These are phyloP conservation scores for Oncopodura yosiiana DNA, from an alignment of 1,140 invertebrate genomes.

Conservation along the genomic window DNA sequence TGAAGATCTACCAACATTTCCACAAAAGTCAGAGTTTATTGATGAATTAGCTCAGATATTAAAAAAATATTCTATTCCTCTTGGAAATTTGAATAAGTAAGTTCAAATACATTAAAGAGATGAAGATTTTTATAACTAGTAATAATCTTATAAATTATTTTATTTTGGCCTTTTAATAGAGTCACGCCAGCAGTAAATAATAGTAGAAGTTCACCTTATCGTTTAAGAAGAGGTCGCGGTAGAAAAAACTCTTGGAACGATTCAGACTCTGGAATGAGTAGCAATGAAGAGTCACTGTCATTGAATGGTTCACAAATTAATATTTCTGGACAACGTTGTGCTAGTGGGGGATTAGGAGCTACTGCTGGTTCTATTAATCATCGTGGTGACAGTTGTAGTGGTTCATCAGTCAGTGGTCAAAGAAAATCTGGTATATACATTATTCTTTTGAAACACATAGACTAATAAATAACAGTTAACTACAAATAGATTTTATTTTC, in stretches of 20 bases:
- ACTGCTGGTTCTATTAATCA: neutral
- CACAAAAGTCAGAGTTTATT: constrained; percentile 74
- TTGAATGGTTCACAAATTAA: constrained; percentile 35
- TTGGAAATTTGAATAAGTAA: constrained; percentile 36
- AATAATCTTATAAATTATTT: neutral
- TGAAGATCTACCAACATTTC: constrained; percentile 89
- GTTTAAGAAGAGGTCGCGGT: constrained; percentile 42
- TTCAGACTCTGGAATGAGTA: constrained; percentile 48
- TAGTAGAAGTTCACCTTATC: constrained; percentile 30
- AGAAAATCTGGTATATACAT: neutral
- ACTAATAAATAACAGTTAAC: no score
- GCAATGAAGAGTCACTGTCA: constrained; percentile 40
- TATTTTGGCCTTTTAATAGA: constrained; percentile 1
- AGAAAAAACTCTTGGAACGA: constrained; percentile 65
- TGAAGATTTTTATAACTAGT: neutral
- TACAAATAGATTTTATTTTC: neutral
- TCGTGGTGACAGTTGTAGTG: neutral
- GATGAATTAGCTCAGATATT: constrained; percentile 72
- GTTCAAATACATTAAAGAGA: neutral
- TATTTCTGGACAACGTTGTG: constrained; percentile 16
- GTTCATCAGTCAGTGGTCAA: neutral
- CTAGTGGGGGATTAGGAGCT: neutral
- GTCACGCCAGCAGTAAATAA: constrained; percentile 27
- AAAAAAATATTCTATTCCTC: constrained; percentile 56
- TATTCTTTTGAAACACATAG: neutral